Conservation (phyloP, 2,888 invertebrate genomes). For the Bombylius discolor region DNA sequence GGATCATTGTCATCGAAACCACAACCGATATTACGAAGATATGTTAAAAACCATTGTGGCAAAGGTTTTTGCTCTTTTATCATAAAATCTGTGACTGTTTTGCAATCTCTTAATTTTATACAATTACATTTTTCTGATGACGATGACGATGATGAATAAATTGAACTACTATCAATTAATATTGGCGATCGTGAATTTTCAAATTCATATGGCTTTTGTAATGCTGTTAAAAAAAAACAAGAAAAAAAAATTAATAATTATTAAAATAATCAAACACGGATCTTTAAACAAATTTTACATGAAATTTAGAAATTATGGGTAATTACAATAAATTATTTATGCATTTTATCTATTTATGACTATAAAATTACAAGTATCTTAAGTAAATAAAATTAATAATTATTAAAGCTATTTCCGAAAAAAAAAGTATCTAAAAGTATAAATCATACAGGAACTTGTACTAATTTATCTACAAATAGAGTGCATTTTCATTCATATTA, state of each 20-base stretch:
- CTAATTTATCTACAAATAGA: no score
- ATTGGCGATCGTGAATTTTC: not conserved
- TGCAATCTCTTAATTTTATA: conserved; percentile 25
- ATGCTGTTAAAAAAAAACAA: not conserved
- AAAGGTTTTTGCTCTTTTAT: conserved; percentile 18
- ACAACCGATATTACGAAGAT: conserved; percentile 23
- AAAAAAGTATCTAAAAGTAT: no score
- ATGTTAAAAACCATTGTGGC: conserved; percentile 18
- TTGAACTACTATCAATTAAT: not conserved
- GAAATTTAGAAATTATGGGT: no score
- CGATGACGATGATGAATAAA: not conserved
- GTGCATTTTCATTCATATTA: no score
- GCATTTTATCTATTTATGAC: no score
- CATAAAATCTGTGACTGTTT: conserved; percentile 19
- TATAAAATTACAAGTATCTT: no score
- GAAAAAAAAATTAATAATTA: not conserved
- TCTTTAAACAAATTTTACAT: no score
- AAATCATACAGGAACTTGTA: no score
- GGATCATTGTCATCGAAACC: conserved; percentile 25
- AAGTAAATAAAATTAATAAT: no score
- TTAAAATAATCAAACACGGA: no score
- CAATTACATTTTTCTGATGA: conserved; percentile 23
- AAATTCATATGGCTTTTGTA: not conserved
- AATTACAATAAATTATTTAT: no score
- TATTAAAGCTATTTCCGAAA: no score